Evolutionary conservation across 2,113 vertebrate genomes (phyloP).

Genomic region (Callopanchax toddi): DNA sequence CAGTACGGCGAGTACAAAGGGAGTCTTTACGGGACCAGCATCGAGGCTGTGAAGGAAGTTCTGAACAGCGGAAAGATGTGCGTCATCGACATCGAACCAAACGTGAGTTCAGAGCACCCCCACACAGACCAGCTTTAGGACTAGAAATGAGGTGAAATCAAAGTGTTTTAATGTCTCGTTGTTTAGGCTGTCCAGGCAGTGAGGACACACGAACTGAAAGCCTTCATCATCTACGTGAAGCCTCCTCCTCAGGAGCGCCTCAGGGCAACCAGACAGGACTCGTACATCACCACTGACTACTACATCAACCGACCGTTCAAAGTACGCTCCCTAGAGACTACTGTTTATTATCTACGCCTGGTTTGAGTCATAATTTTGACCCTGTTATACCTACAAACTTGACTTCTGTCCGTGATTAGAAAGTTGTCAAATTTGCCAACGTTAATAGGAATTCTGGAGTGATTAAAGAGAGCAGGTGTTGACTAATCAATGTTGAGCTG

Average conservation of each 20-base stretch:
- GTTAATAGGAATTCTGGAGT: too few relatives aligned
- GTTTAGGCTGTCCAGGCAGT: slow-evolving; percentile 85
- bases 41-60: slow-evolving; percentile 84
- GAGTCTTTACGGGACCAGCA: slow-evolving; percentile 90
- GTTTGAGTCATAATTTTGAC: too few relatives aligned
- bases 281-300: slow-evolving; percentile 89
- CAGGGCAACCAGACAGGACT: slow-evolving; percentile 85
- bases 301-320: slow-evolving; percentile 90
- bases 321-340: slow-evolving; percentile 22
- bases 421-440: too few relatives aligned
- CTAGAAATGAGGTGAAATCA: neutral
- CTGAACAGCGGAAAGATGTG: slow-evolving; percentile 88
- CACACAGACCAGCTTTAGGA: neutral
- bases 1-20: slow-evolving; percentile 92
- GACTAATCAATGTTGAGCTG: too few relatives aligned
- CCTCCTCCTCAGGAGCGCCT: slow-evolving; percentile 85
- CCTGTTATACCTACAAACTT: too few relatives aligned
- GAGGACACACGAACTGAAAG: slow-evolving; percentile 88
- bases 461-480: too few relatives aligned
- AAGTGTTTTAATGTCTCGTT: neutral
- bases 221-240: slow-evolving; percentile 93
- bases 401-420: too few relatives aligned
- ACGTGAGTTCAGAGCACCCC: slow-evolving; percentile 70
- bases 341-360: too few relatives aligned
- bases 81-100: slow-evolving; percentile 90